Base-by-base conservation (phyloP, 2,888 invertebrate genomes). In the Tetrapedia diversipes region DNA sequence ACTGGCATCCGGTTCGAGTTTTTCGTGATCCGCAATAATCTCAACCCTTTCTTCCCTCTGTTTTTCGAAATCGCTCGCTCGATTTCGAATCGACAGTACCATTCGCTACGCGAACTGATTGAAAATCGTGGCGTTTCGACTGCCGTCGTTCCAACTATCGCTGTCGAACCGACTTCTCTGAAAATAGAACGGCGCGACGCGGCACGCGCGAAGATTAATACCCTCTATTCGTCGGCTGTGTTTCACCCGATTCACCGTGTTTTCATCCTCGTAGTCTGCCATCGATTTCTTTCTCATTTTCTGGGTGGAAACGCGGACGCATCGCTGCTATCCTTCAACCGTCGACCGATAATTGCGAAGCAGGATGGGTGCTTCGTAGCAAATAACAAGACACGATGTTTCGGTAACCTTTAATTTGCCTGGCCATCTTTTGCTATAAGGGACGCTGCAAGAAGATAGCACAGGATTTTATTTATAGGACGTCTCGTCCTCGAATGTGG, bases 11-110 rank as follows among this genome's bases (percentile, higher is more conserved):
- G 43, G 41, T 56, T 64, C 68, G 72, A 72, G 49, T 77, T 77
- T 77, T 72, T 68, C 60, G 24, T 41, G 47, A 64, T 60, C 72
- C 77, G 68, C 64, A 72, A 68, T 72, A 72, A 22, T 72, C 72
- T 68, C 64, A 53, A 60, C 37, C 64, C 51, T 43, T 22, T 39
- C 16, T n/a, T 47, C 32, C 2, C n/a, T 34, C 37, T 24, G 16
- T 45, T 67, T n/a, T 57, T 37, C 19, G 11, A 67, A 49, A 29
- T 34, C 34, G 14, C 16, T 16, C 0, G 32, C 19, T 4, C 45
- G 45, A 49, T 49, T 34, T n/a, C 24, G 61, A 54, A 16, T 24
- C n/a, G n/a, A n/a, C n/a, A n/a, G n/a, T n/a, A n/a, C n/a, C n/a
- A n/a, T n/a, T n/a, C n/a, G n/a, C n/a, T n/a, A n/a, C n/a, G n/a